Base-by-base conservation (phyloP, 2,888 invertebrate genomes). In the Cephus runcator region DNA sequence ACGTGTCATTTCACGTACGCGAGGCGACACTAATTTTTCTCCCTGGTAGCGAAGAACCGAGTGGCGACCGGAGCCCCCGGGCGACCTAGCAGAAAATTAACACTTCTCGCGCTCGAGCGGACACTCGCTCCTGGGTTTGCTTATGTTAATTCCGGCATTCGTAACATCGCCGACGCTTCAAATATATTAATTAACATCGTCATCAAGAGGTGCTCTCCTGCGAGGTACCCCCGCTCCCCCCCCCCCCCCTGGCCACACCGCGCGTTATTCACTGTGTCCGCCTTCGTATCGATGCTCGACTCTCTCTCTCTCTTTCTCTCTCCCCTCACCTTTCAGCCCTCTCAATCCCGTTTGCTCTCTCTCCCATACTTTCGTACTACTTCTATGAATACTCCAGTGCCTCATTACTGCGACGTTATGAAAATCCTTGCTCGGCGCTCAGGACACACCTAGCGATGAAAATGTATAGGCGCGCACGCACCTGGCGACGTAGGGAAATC, bases 101-200 rank as follows among this genome's bases (percentile, higher is more conserved):
- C 90, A 90, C 90, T 88, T 90, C 87, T 84, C 84, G 87, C 82
- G 76, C 73, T 76, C 73, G 74, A 33, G 23, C 76, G 82, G 83
- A 83, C 82, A 84, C 85, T 83, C 80, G 83, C 83, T 82, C 81
- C 81, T 81, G 82, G 81, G 89, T 90, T 90, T 90, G 86, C 86
- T 90, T 90, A 90, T 90, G 90, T 87, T 90, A 90, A 90, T 90
- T 86, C 85, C 81, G 79, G 85, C 85, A 82, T 84, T 83, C 81
- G 79, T 79, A 78, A 75, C 78, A 76, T 80, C 78, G 82, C 79
- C 83, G 85, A 85, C 86, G 83, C 85, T 85, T 85, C 90, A 88
- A 90, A 90, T 90, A 90, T 90, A 90, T 90, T 89, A 90, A 90
- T 90, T 90, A 90, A 90, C 90, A 89, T 90, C 89, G 88, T 89